Evolutionary conservation across 2,888 invertebrate genomes (phyloP), one percentile per base, ranked within the genome.

Genomic region (Ceraclea dissimilis): DNA sequence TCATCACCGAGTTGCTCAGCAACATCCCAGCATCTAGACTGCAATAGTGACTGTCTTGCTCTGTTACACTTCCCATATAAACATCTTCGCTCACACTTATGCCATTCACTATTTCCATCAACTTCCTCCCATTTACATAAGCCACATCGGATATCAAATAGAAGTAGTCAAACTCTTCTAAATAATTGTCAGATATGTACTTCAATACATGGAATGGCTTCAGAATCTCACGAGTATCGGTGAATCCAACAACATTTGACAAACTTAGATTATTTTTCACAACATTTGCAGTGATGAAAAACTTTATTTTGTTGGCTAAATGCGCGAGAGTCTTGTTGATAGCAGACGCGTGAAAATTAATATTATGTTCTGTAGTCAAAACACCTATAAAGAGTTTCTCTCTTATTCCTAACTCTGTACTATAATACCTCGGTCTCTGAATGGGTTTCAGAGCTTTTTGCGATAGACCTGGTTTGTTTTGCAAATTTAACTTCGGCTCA

Each of bases 91-190:
- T 88, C 54, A 93, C 87, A 68, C 93, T 93, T 60, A 94, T 83
- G 66, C 82, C 82, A 47, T 83, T 81, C 5, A 90, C 85, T 54
- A 93, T 73, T 58, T 86, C 79, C 21, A 81, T 75, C 49, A 97
- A 73, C 53, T 82, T 82, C 48, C 88, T 82, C 0, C 88, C 88
- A 70, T 95, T 90, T 52, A 97, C 80, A 69, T 89, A 97, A 1
- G 88, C 86, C 6, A 81, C 80, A 71, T 97, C 97, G 46, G 89
- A 86, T 49, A 90, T 82, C 51, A 98, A 76, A 69, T 92, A 88
- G 74, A 94, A 96, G 75, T 90, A 97, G 71, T 97, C 94, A 71
- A 88, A 97, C 65, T 89, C 90, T 65, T 94, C 88, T 33, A 89
- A 74, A 72, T 88, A 93, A 69, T 92, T 92, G 65, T 94, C 93